These are phyloP conservation scores for Xerus rutilus DNA, from an alignment of 2,797 vertebrate genomes.

Conservation along the genomic window DNA sequence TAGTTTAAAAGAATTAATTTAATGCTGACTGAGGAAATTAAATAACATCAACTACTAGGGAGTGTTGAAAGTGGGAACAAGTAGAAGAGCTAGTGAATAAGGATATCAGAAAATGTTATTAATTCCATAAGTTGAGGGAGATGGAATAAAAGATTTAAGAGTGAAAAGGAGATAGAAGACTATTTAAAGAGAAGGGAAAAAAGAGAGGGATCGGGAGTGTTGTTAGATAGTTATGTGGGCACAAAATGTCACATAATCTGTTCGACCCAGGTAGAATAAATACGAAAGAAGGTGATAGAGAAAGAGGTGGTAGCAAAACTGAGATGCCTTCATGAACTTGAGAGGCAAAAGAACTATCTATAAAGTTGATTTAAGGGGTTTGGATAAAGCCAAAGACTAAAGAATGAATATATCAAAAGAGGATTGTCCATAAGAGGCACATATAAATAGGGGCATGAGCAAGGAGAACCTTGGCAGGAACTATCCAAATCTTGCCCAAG, in stretches of 20 bases:
- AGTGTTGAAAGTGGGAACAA: neutral
- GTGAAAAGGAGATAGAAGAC: neutral
- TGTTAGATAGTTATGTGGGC: neutral
- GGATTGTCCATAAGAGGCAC: neutral
- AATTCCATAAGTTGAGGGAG: neutral
- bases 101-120: neutral
- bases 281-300: neutral
- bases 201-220: neutral
- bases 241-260: neutral
- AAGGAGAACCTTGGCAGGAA: neutral
- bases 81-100: neutral
- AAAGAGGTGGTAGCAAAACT: neutral
- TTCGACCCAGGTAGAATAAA: neutral
- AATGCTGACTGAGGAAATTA: neutral
- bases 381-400: neutral
- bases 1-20: neutral
- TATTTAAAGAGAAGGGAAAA: neutral
- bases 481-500: neutral
- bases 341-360: neutral
- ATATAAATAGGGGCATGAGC: neutral
- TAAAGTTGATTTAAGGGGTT: neutral
- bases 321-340: neutral
- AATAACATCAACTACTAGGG: neutral
- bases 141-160: constrained; percentile 14
- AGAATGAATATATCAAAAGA: neutral